phyloP scores from a whole-genome alignment of 2,888 invertebrate species.

The Thymelicus acteon region DNA sequence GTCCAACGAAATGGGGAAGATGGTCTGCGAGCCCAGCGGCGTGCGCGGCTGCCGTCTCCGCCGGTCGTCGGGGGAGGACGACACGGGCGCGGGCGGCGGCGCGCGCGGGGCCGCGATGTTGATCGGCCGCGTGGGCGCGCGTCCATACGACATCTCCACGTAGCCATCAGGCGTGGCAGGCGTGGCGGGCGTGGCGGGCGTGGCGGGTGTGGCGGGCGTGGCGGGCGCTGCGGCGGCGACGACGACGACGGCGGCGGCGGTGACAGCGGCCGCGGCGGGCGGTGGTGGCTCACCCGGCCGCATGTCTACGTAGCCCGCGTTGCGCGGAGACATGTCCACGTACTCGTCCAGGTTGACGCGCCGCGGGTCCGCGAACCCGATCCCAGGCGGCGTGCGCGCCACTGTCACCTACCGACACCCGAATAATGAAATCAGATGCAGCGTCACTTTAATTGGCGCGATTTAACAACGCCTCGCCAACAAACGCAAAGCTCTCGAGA shows the following conservation, averaged over 20 bases:
- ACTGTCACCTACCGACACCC: conserved; percentile 49
- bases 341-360: conserved; percentile 69
- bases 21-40: conserved; percentile 85
- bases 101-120: conserved; percentile 75
- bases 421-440: too few relatives aligned
- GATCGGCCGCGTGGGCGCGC: conserved; percentile 86
- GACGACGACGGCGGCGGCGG: too few relatives aligned
- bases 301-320: conserved; percentile 87
- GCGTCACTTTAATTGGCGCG: too few relatives aligned
- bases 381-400: conserved; percentile 61
- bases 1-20: conserved; percentile 88
- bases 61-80: conserved; percentile 54
- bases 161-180: conserved; percentile 83
- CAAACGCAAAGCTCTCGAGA: too few relatives aligned
- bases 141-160: conserved; percentile 87
- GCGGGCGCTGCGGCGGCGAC: conserved; percentile 35
- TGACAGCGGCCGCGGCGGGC: conserved; percentile 40
- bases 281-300: conserved; percentile 61
- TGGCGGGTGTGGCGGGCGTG: conserved; percentile 33
- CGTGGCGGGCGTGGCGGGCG: conserved; percentile 41
- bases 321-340: conserved; percentile 78
- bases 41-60: conserved; percentile 66
- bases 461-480: too few relatives aligned
- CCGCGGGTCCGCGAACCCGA: conserved; percentile 54
- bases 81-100: conserved; percentile 45